Evolutionary conservation across 2,797 vertebrate species (phyloP).

Genomic region (Monodelphis domestica): DNA sequence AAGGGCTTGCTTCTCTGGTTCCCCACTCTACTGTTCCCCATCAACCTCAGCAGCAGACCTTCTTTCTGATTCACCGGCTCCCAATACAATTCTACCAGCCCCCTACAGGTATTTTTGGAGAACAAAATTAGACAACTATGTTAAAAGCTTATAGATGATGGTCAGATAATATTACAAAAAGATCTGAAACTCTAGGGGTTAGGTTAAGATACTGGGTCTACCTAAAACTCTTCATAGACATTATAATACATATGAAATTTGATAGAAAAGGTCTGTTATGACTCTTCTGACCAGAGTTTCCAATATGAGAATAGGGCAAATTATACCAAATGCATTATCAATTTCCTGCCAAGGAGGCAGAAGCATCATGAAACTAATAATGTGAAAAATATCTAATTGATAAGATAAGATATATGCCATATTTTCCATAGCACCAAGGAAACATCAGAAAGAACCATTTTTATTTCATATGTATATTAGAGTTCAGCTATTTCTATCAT

Average conservation of each 20-base stretch:
- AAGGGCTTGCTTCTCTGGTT: not conserved
- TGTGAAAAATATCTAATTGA: slow-evolving; percentile 41
- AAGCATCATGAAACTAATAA: slow-evolving; percentile 25
- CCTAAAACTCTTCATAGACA: not conserved
- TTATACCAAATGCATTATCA: not conserved
- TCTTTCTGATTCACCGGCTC: not conserved
- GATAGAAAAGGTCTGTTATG: slow-evolving; percentile 1
- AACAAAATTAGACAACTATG: not conserved
- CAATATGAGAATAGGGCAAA: not conserved
- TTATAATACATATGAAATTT: not conserved
- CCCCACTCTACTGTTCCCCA: not conserved
- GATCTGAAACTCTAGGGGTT: not conserved
- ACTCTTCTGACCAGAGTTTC: slow-evolving; percentile 45
- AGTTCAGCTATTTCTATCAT: slow-evolving; percentile 29
- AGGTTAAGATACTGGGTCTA: no score
- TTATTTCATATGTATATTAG: slow-evolving; percentile 30
- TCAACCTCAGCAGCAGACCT: not conserved
- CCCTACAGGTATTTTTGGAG: not conserved
- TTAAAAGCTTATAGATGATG: not conserved
- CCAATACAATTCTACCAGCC: not conserved
- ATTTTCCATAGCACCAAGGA: slow-evolving; percentile 24
- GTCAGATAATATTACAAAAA: not conserved
- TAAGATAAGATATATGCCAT: slow-evolving; percentile 15
- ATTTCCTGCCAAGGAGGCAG: slow-evolving; percentile 1
- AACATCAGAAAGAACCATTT: slow-evolving; percentile 30